Conservation (phyloP, 2,888 invertebrate species). For the Spilosoma lubricipeda region DNA sequence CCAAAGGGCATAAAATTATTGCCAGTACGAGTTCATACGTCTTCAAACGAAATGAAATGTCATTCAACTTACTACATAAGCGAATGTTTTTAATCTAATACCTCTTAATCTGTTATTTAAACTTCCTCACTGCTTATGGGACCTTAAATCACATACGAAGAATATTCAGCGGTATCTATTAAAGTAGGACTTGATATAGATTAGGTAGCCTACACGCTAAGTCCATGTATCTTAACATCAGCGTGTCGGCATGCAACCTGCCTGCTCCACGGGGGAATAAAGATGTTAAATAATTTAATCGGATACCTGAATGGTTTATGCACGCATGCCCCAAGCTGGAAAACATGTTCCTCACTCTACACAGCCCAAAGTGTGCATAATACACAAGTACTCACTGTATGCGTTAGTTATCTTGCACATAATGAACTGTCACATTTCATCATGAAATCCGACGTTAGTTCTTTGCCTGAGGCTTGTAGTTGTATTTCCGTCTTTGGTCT, state of each 20-base stretch:
- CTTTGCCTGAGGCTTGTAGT: conserved; percentile 33
- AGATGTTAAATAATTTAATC: conserved; percentile 86
- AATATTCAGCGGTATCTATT: conserved; percentile 13
- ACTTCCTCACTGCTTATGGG: background rate
- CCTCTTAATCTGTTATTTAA: conserved; percentile 4
- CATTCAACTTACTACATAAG: conserved; percentile 18
- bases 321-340: conserved; percentile 65
- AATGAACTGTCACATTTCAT: conserved; percentile 57
- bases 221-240: conserved; percentile 74
- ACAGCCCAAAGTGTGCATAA: conserved; percentile 50
- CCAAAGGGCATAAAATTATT: conserved; percentile 43
- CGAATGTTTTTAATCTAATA: conserved; percentile 14
- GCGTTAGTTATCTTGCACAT: conserved; percentile 55
- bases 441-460: conserved; percentile 51
- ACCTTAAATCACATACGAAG: too few species aligned
- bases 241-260: conserved; percentile 81
- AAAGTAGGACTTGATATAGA: conserved; percentile 40
- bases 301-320: conserved; percentile 79
- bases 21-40: conserved; percentile 34
- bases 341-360: conserved; percentile 54
- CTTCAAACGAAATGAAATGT: conserved; percentile 19
- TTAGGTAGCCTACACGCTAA: conserved; percentile 57
- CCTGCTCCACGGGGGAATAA: conserved; percentile 82
- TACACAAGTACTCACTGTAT: conserved; percentile 45
- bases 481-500: conserved; percentile 36